phyloP scores from a whole-genome alignment of 2,113 vertebrate species.

The Leptobrachium leishanense region DNA sequence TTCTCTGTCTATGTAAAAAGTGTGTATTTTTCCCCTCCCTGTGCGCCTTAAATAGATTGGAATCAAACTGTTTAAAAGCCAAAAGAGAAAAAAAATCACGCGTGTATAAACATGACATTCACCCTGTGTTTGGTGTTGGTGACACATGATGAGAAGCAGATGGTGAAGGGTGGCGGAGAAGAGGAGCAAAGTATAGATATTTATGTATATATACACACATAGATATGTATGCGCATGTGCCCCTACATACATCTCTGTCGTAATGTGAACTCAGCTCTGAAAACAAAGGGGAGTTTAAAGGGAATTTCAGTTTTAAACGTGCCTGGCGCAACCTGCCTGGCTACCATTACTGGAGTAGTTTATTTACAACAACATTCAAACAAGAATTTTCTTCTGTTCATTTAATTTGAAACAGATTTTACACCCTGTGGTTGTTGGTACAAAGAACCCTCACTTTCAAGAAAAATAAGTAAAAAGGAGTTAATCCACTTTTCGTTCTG shows the following conservation, averaged over 20 bases:
- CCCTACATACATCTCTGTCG: background rate
- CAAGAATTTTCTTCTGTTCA: too few relatives aligned
- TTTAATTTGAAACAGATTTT: too few relatives aligned
- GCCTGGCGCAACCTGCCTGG: background rate
- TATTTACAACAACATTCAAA: too few relatives aligned
- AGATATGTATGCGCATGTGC: background rate
- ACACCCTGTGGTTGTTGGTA: too few relatives aligned
- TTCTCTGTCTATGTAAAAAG: conserved; percentile 11
- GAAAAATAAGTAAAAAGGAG: too few relatives aligned
- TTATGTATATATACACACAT: background rate
- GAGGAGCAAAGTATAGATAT: conserved; percentile 3
- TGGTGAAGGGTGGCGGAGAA: conserved; percentile 19
- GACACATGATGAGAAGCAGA: conserved; percentile 45
- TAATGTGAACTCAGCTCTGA: background rate
- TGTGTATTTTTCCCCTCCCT: conserved; percentile 24
- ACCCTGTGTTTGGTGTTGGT: conserved; percentile 38
- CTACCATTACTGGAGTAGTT: background rate
- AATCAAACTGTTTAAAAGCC: conserved; percentile 44
- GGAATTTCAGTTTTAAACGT: background rate
- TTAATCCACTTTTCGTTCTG: too few relatives aligned
- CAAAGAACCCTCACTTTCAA: too few relatives aligned
- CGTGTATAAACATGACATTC: conserved; percentile 48
- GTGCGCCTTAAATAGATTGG: conserved; percentile 44
- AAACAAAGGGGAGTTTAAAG: too few relatives aligned
- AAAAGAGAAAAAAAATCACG: conserved; percentile 29